A percentile compares a stretch with the other conserved stretches of the same genome.
Conservation (phyloP, 2,888 invertebrate species). For the Stratiomys singularior region DNA sequence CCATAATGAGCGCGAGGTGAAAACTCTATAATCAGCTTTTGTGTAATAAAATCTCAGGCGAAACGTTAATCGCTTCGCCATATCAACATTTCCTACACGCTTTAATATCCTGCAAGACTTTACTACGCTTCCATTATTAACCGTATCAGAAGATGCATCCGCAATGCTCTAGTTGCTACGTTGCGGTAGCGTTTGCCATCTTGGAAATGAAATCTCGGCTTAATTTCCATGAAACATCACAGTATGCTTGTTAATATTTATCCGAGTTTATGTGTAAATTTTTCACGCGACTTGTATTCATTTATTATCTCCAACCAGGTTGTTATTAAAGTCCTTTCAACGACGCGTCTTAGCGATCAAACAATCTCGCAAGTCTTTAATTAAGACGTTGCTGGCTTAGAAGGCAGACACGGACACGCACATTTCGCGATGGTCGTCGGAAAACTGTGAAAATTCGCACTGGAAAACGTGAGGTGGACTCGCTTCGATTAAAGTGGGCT, state of each 20-base stretch:
- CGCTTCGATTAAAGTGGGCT: neutral
- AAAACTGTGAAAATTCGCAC: neutral
- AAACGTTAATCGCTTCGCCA: neutral
- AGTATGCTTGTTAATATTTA: neutral
- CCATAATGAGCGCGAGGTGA: neutral
- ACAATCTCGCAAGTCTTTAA: neutral
- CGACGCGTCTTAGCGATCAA: neutral
- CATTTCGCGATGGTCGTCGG: neutral
- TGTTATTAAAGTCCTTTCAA: conserved; percentile 1
- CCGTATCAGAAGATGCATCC: neutral
- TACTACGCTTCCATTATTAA: neutral
- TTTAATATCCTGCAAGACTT: neutral
- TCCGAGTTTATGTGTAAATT: conserved; percentile 20
- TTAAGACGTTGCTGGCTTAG: conserved; percentile 10
- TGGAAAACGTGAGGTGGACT: neutral
- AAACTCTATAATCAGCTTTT: conserved; percentile 4
- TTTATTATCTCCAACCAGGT: conserved; percentile 10
- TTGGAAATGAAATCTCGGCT: neutral
- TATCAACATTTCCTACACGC: neutral
- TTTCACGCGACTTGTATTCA: conserved; percentile 1
- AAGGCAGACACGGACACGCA: neutral
- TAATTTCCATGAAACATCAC: too few species aligned
- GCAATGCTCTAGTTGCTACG: neutral
- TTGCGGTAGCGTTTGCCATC: neutral
- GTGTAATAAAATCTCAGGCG: neutral